Base-by-base conservation (phyloP, 2,797 vertebrate species). In the Eremophila alpestris region DNA sequence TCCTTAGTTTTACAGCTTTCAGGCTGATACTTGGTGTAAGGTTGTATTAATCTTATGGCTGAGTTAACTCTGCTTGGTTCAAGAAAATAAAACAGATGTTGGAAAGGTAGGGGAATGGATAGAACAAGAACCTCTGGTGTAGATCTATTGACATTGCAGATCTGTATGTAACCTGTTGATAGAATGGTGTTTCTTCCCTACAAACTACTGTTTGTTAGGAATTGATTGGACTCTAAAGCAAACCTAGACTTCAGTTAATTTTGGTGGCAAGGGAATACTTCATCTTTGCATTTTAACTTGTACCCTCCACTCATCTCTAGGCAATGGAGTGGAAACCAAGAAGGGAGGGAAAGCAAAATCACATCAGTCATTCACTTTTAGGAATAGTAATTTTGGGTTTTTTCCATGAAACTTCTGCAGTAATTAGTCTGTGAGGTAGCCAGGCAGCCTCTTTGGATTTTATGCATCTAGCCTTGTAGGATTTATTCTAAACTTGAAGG, bases 401-500 rank as follows among this genome's bases (percentile, higher is more conserved):
- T 91, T 88, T 55, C 29, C 18, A 8, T 52, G 7, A 51, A 83
- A 46, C 27, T 85, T 90, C 59, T 73, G 16, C 45, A 69, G 69
- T 59, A 76, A 69, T 84, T 78, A 63, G 30, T 59, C 40, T 88
- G 48, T 29, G 76, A 94, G 30, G 14, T 62, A 88, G 79, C 20
- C 43, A 59, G 45, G 23, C 45, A 87, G 40, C 21, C 24, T 81
- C 15, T 79, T 69, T 45, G 32, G 43, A 78, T 88, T 93, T 91
- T 63, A 55, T 69, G 34, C 23, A 62, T 78, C 30, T 48, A 75
- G 12, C 29, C 38, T 64, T 55, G 14, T 46, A 77, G 63, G 49
- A 55, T 91, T 88, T 94, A 38, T 93, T 91, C 62, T 83, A 65
- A 86, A 83, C 75, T 71, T 83, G 54, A 85, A 77, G 73, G 52